A percentile compares a stretch with the other conserved stretches of the same genome.
Evolutionary conservation across 2,113 vertebrate genomes (phyloP).

Genomic region (Python bivittatus): DNA sequence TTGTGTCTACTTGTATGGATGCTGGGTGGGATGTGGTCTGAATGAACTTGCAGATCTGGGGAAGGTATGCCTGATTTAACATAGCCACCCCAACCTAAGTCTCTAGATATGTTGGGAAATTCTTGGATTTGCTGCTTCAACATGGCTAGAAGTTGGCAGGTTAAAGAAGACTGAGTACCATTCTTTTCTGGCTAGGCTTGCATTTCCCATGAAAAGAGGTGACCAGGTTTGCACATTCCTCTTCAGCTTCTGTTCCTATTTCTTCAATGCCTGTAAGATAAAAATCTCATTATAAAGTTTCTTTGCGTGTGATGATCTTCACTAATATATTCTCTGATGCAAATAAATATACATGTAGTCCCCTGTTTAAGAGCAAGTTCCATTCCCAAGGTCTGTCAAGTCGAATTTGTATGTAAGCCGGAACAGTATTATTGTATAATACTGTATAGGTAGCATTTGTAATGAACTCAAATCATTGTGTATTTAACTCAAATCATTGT

Average conservation of each 20-base stretch:
- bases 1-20: not conserved
- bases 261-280: not conserved
- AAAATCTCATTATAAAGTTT: not conserved
- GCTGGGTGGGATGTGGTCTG: not conserved
- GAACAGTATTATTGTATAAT: no score
- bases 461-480: no score
- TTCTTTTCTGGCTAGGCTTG: not conserved
- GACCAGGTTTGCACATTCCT: not conserved
- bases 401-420: no score
- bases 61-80: not conserved
- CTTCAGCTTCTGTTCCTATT: not conserved
- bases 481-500: no score
- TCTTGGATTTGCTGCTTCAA: no score
- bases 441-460: no score
- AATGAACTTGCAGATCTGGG: not conserved
- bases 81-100: not conserved
- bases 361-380: no score
- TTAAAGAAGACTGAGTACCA: no score
- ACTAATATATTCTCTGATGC: not conserved
- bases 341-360: no score
- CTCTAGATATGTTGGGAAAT: no score
- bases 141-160: no score
- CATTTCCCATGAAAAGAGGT: not conserved
- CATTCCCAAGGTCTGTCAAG: no score
- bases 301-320: not conserved